These are phyloP conservation scores for Ptychadena robeensis DNA, from an alignment of 2,797 vertebrate species.

Conservation along the genomic window DNA sequence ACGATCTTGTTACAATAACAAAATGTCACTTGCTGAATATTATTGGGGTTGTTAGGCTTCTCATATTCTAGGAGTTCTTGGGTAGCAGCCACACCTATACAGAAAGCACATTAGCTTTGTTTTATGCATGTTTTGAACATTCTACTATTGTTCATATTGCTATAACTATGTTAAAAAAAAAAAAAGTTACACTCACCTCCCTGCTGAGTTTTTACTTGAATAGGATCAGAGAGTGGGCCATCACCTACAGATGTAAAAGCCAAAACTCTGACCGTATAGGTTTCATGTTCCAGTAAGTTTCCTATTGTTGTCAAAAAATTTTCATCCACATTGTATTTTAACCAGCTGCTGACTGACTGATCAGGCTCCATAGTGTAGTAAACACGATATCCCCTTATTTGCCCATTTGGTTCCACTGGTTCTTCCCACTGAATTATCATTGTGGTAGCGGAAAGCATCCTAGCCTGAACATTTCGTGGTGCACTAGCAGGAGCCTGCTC, in stretches of 20 bases:
- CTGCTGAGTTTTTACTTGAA: slow-evolving; percentile 95
- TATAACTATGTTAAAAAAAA: no score
- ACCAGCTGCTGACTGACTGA: slow-evolving; percentile 90
- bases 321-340: slow-evolving; percentile 96
- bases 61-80: no score
- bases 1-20: no score
- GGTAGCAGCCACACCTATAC: no score
- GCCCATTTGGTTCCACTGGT: slow-evolving; percentile 95
- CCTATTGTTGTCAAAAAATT: slow-evolving; percentile 93
- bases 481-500: slow-evolving; percentile 96
- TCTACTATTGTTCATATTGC: no score
- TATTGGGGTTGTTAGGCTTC: no score
- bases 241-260: slow-evolving; percentile 98
- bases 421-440: slow-evolving; percentile 99
- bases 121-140: no score
- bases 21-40: no score
- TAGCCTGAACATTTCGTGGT: slow-evolving; percentile 90
- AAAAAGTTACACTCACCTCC: slow-evolving; percentile 82
- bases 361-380: slow-evolving; percentile 96
- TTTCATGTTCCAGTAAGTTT: slow-evolving; percentile 89
- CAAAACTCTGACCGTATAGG: slow-evolving; percentile 92
- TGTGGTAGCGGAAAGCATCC: slow-evolving; percentile 92
- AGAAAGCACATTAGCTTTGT: no score
- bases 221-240: slow-evolving; percentile 93
- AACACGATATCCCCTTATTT: slow-evolving; percentile 95